A percentile compares a stretch with the other conserved stretches of the same genome.
Evolutionary conservation across 2,888 invertebrate genomes (phyloP).

Genomic region (Drosophila fulvimacula): DNA sequence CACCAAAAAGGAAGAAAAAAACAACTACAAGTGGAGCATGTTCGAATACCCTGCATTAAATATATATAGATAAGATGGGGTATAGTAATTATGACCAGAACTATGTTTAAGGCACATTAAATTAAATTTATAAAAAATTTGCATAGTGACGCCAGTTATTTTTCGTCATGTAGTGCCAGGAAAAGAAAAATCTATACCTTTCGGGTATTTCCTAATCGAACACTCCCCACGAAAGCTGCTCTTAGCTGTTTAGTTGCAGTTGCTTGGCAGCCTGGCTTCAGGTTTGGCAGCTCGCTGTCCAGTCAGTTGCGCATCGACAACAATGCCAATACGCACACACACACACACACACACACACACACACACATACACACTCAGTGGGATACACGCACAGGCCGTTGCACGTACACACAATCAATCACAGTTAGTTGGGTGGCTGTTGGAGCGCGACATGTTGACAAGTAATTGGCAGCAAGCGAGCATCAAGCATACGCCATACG

Average conservation of each 20-base stretch:
- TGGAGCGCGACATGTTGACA: constrained; percentile 66
- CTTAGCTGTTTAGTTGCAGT: constrained; percentile 14
- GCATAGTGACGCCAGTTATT: too few species aligned
- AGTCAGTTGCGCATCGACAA: constrained; percentile 17
- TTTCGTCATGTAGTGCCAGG: background rate
- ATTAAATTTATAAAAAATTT: too few species aligned
- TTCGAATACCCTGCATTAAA: background rate
- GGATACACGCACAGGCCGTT: background rate
- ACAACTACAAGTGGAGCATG: constrained; percentile 1
- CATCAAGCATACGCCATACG: constrained; percentile 50
- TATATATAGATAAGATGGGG: background rate
- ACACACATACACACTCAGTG: constrained; percentile 12
- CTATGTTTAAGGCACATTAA: background rate
- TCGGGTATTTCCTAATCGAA: background rate
- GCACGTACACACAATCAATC: constrained; percentile 65
- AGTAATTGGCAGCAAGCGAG: constrained; percentile 59
- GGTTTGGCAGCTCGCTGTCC: constrained; percentile 21
- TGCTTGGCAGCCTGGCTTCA: constrained; percentile 27
- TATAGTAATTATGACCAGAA: background rate
- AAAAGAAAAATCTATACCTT: background rate
- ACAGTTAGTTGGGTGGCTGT: constrained; percentile 46
- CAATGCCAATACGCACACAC: constrained; percentile 8
- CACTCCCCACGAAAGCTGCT: background rate
- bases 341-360: constrained; percentile 1
- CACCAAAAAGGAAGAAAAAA: background rate